Evolutionary conservation across 2,888 invertebrate species (phyloP), one percentile per base, ranked within the genome.

Genomic region (Amblyjoppa proteus): DNA sequence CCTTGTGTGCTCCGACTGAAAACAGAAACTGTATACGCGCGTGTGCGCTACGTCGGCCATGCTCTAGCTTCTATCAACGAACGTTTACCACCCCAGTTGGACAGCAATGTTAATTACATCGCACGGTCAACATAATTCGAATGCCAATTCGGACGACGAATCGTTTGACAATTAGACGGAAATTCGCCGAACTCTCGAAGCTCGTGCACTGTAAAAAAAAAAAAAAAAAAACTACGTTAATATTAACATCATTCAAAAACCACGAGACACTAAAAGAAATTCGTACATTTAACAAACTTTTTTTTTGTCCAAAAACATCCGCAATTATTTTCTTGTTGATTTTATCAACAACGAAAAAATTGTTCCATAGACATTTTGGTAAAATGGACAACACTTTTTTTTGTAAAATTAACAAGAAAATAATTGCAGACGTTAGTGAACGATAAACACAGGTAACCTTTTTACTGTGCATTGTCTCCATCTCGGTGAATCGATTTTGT

Each of bases 41-140:
- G 38, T 34, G 75, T 34, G 75, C 49, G 45, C 75, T 25, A 38
- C 31, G 53, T 38, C 64, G 78, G 64, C 73, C 70, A 58, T 25
- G 25, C 58, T 28, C 28, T 81, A 78, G 53, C 70, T 64, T 53
- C 84, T 78, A 81, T 85, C 78, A 81, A 81, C 70, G 66, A 81
- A 75, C 81, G 66, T 68, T 78, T 74, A 66, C 81, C 53, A 74
- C 69, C 75, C 81, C 81, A 69, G 64, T 75, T 51, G 81, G 75
- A 78, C 64, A 70, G 74, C 64, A 66, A 41, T 61, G 78, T 45
- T 81, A 85, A 85, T 85, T 81, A 81, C 76, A 78, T 85, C 81
- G 64, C 41, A 53, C 28, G 74, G 25, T 74, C 45, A 74, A 56
- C 20, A 73, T 53, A 41, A 11, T 25, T 53, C 71, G n/a, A 25